These are phyloP conservation scores for Drosophila birchii DNA, from an alignment of 2,888 invertebrate species.

Conservation along the genomic window DNA sequence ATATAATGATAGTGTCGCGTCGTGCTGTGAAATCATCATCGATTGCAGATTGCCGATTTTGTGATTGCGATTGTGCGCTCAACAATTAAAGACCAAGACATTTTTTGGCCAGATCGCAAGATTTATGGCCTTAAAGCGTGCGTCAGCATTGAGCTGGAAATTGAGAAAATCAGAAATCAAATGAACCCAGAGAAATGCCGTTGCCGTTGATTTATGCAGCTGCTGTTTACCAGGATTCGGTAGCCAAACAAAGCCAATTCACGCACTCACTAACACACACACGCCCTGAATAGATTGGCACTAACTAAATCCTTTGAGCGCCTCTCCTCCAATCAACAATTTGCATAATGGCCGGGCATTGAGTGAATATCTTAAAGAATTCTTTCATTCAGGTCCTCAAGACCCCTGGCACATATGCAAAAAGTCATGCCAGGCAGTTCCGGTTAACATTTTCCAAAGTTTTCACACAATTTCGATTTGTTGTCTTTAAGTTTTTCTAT, in stretches of 20 bases:
- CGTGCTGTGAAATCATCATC: constrained; percentile 66
- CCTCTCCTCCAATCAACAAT: constrained; percentile 16
- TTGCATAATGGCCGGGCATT: constrained; percentile 43
- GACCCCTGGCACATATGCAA: constrained; percentile 11
- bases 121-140: constrained; percentile 71
- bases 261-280: constrained; percentile 39
- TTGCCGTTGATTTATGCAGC: constrained; percentile 69
- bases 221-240: constrained; percentile 23
- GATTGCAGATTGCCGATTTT: constrained; percentile 43
- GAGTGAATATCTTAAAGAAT: constrained; percentile 19
- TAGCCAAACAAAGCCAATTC: constrained; percentile 42
- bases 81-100: constrained; percentile 69
- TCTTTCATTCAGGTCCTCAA: constrained; percentile 19
- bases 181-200: constrained; percentile 50
- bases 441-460: neutral
- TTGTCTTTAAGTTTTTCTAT: constrained; percentile 3
- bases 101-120: constrained; percentile 47
- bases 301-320: constrained; percentile 30
- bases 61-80: constrained; percentile 29
- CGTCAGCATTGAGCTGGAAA: constrained; percentile 43
- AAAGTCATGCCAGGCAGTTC: constrained; percentile 7
- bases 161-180: constrained; percentile 46
- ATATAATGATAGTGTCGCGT: constrained; percentile 59
- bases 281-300: constrained; percentile 24
- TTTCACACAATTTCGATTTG: neutral